These are phyloP conservation scores for Taphrorychus bicolor DNA, from an alignment of 2,888 invertebrate species.

Conservation along the genomic window DNA sequence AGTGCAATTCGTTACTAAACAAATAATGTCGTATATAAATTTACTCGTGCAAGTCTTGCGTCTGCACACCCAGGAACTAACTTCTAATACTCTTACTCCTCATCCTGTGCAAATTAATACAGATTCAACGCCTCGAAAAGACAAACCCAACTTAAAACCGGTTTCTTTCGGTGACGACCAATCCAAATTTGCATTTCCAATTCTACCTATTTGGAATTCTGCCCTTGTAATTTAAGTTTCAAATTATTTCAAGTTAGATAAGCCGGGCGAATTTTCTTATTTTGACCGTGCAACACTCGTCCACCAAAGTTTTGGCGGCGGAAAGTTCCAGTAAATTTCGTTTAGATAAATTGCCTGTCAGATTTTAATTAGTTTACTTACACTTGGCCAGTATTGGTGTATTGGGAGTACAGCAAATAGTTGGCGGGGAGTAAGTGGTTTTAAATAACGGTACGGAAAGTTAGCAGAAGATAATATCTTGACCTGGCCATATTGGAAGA, in stretches of 20 bases:
- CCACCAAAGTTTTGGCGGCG: conserved; percentile 23
- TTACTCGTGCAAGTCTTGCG: too few species aligned
- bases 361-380: conserved; percentile 20
- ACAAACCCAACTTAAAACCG: background rate
- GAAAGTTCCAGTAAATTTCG: conserved; percentile 23
- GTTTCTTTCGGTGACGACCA: background rate
- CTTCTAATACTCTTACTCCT: too few species aligned
- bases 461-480: too few species aligned
- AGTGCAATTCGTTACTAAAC: too few species aligned
- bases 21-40: too few species aligned
- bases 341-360: conserved; percentile 25
- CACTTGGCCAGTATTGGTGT: background rate
- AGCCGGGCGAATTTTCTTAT: conserved; percentile 27
- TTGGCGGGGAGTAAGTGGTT: too few species aligned
- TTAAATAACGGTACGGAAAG: too few species aligned
- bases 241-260: conserved; percentile 20
- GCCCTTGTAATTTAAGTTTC: conserved; percentile 24
- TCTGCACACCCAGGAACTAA: too few species aligned
- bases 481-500: too few species aligned
- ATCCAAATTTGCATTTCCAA: conserved; percentile 9
- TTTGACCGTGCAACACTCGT: conserved; percentile 20
- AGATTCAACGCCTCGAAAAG: background rate
- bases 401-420: background rate
- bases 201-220: conserved; percentile 13
- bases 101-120: too few species aligned